Conservation (phyloP, 1,140 invertebrate species). For the Drosophila tropicalis region DNA sequence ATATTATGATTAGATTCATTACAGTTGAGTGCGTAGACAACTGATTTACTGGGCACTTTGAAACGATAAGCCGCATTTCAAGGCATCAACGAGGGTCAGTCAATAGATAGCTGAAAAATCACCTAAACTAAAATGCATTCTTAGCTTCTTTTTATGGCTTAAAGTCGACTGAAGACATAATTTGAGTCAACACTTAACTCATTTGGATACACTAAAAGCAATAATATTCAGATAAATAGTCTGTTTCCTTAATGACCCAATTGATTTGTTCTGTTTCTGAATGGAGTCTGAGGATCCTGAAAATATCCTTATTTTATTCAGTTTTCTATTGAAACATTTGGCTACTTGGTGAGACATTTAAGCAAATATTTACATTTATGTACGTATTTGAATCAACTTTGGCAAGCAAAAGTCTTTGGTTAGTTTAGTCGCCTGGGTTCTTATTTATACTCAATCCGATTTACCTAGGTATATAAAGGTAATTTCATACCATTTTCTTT, state of each 20-base stretch:
- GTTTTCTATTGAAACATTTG: not conserved
- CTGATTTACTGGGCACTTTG: constrained; percentile 8
- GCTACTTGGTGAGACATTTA: not conserved
- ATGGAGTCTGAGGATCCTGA: too few species aligned
- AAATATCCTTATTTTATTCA: not conserved
- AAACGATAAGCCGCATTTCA: not conserved
- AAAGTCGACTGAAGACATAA: too few species aligned
- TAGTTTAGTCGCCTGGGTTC: not conserved
- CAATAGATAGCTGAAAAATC: not conserved
- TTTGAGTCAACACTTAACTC: too few species aligned
- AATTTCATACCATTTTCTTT: constrained; percentile 1
- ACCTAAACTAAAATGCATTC: too few species aligned
- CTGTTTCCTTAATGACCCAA: too few species aligned
- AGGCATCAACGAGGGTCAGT: not conserved
- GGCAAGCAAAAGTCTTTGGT: not conserved
- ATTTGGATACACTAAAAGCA: too few species aligned
- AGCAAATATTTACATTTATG: not conserved
- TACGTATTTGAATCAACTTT: not conserved
- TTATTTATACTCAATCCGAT: constrained; percentile 5
- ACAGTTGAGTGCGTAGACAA: constrained; percentile 12
- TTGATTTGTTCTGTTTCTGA: too few species aligned
- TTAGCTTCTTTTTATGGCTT: too few species aligned
- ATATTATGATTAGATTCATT: constrained; percentile 18
- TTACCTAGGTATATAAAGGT: not conserved
- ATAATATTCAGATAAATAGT: too few species aligned